Evolutionary conservation across 2,797 vertebrate species (phyloP).

Genomic region (Merluccius polli): DNA sequence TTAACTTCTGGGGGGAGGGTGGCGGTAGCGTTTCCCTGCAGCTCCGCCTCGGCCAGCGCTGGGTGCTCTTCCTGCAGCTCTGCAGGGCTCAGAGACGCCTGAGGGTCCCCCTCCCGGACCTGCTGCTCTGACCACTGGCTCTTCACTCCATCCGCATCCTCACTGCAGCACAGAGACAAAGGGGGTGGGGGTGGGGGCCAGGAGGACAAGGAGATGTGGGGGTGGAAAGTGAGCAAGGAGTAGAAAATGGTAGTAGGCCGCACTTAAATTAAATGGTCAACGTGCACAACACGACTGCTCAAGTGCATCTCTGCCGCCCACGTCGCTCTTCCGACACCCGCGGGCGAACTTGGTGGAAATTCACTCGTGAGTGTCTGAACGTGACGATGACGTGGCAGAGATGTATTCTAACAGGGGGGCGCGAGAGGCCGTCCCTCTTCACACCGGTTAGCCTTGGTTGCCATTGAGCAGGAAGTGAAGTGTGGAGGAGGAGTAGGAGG

Average conservation of each 20-base stretch:
- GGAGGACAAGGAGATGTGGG: conserved; percentile 14
- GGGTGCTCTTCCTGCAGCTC: conserved; percentile 40
- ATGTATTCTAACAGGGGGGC: neutral
- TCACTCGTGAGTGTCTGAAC: neutral
- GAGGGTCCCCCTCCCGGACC: conserved; percentile 46
- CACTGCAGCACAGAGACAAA: conserved; percentile 44
- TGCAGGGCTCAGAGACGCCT: conserved; percentile 33
- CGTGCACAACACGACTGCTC: neutral
- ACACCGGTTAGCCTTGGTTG: conserved; percentile 39
- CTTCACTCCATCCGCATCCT: conserved; percentile 52
- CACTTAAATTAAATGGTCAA: conserved; percentile 21
- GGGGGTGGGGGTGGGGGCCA: neutral
- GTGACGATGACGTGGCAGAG: neutral
- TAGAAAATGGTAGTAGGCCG: conserved; percentile 10
- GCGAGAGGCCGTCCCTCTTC: conserved; percentile 3
- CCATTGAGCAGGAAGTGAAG: conserved; percentile 20
- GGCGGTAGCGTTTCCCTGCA: conserved; percentile 50
- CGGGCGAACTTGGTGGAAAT: no score
- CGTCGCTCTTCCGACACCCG: no score
- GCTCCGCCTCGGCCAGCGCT: conserved; percentile 42
- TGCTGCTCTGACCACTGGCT: conserved; percentile 44
- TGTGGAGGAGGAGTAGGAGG: conserved; percentile 29
- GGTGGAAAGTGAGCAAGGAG: conserved; percentile 11
- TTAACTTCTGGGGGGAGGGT: conserved; percentile 36
- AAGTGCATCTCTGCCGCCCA: neutral